Percentiles rank a stretch among this genome's conserved stretches.
Conservation (phyloP, 2,113 vertebrate species). For the Peromyscus maniculatus region DNA sequence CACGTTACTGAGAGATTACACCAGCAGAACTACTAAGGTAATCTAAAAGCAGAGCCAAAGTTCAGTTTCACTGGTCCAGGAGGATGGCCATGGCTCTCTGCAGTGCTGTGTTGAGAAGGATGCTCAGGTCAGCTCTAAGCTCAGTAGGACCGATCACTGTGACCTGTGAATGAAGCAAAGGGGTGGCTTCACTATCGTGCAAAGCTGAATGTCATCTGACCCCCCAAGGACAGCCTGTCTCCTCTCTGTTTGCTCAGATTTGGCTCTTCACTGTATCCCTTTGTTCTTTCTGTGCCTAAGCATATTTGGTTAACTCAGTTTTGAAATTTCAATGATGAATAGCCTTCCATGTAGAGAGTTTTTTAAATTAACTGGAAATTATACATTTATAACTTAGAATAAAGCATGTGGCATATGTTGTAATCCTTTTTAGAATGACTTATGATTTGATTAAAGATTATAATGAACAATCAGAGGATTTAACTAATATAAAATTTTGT, state of each 20-base stretch:
- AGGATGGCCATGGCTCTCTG: background rate
- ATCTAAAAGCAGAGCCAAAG: background rate
- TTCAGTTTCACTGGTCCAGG: background rate
- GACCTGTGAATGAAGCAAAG: background rate
- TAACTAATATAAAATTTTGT: constrained; percentile 72
- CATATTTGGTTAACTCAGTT: constrained; percentile 70
- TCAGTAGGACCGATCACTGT: background rate
- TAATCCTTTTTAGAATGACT: constrained; percentile 68
- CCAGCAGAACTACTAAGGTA: background rate
- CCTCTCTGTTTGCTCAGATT: background rate
- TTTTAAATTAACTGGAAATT: constrained; percentile 80
- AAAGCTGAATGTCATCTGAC: background rate
- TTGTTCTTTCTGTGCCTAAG: constrained; percentile 49
- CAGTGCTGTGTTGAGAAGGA: background rate
- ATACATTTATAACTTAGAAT: constrained; percentile 71
- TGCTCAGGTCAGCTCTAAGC: background rate
- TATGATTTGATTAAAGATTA: constrained; percentile 72
- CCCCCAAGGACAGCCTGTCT: constrained; percentile 32
- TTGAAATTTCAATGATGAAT: constrained; percentile 72
- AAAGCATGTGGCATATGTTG: constrained; percentile 70
- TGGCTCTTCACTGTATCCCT: constrained; percentile 32
- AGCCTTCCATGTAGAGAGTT: constrained; percentile 26
- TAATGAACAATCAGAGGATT: constrained; percentile 78
- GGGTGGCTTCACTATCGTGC: background rate
- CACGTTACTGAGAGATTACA: background rate